Base-by-base conservation (phyloP, 1,140 invertebrate genomes). In the Muscidifurax raptorellus region DNA sequence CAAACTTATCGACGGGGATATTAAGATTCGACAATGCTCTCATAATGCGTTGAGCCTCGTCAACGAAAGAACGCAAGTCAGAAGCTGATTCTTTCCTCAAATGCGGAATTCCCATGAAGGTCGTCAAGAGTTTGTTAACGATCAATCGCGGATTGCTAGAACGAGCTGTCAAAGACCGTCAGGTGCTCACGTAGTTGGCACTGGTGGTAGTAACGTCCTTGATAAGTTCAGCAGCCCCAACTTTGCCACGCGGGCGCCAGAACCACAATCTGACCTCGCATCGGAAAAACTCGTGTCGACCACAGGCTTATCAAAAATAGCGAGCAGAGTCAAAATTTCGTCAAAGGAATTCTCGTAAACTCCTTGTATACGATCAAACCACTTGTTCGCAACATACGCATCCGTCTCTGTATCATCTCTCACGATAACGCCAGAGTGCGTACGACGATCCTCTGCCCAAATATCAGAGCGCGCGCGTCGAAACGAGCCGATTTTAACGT, bases 151-250 rank as follows among this genome's bases (percentile, higher is more conserved):
- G 79, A 27, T 80, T 80, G 7, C 36, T 12, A 40, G 32, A 80
- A 22, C 79, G 79, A n/a, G 6, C 32, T 9, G 22, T 80, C 6
- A 80, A 67, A 10, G 79, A 28, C n/a, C 69, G 32, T 66, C 66
- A 71, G 6, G 79, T 80, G 7, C 22, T 47, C 18, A 25, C 9
- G 25, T 71, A 80, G 69, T 80, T 80, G 1, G 22, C 67, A 22
- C 69, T 71, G n/a, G 79, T 71, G 2, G 66, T 80, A n/a, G 32
- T n/a, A 4, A 71, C 66, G 10, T 80, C 67, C 30, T 69, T 71
- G 30, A 80, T 44, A 3, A 82, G 72, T 30, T 82, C 80, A 13
- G 80, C 67, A 4, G 80, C 40, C 6, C 27, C 28, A 47, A 13
- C 44, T 47, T 47, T 7, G 5, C 44, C 2, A 13, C 12, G 15